Conservation (phyloP, 2,113 vertebrate species). For the Gambusia affinis region DNA sequence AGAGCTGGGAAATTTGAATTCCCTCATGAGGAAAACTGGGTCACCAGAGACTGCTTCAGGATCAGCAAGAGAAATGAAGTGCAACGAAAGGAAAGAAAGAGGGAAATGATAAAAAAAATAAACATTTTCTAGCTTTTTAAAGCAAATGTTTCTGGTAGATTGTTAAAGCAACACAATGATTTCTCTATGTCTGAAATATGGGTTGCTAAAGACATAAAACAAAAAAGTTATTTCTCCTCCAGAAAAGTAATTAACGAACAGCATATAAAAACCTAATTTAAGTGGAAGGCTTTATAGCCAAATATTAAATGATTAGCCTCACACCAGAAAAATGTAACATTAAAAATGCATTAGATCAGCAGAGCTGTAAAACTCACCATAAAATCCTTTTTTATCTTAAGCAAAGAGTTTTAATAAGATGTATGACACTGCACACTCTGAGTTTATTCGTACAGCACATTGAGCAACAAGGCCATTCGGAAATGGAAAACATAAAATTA, state of each 20-base stretch:
- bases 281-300: not conserved
- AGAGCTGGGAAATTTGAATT: conserved; percentile 28
- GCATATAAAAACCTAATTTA: not conserved
- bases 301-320: not conserved
- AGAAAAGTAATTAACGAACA: not conserved
- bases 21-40: conserved; percentile 13
- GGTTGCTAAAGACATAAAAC: not conserved
- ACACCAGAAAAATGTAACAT: not conserved
- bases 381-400: not conserved
- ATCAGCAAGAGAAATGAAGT: conserved; percentile 1
- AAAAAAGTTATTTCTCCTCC: not conserved
- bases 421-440: not conserved
- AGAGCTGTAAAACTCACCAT: not conserved
- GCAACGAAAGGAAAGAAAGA: not conserved
- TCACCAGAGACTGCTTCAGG: conserved; percentile 10
- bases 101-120: not conserved
- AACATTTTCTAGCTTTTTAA: not conserved
- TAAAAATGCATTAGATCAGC: not conserved
- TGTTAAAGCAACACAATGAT: no score
- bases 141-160: not conserved
- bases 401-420: not conserved
- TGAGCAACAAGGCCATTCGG: no score
- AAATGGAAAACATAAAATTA: not conserved
- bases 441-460: no score
- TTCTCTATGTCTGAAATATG: not conserved